Evolutionary conservation across 1,140 invertebrate genomes (phyloP).

Genomic region (Bicyclus anynana): DNA sequence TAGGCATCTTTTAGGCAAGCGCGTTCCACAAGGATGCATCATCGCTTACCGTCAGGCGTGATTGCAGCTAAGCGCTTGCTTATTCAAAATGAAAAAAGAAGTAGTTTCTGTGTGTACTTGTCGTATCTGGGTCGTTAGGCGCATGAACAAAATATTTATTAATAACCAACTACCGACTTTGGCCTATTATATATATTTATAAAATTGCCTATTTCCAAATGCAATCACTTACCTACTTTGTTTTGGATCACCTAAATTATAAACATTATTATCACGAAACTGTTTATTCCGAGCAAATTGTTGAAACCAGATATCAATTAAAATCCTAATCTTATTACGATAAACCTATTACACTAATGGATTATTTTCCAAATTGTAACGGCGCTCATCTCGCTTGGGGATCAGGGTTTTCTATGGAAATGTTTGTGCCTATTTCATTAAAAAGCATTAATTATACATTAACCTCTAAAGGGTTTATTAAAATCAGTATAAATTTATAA

Average conservation of each 20-base stretch:
- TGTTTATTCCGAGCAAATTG: constrained; percentile 7
- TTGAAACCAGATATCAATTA: constrained; percentile 20
- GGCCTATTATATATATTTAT: no score
- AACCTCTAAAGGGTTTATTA: background rate
- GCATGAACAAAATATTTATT: no score
- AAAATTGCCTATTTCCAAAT: background rate
- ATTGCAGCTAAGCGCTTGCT: no score
- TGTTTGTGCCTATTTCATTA: constrained; percentile 14
- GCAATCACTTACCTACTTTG: background rate
- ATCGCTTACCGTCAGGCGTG: no score
- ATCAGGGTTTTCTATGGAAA: constrained; percentile 32
- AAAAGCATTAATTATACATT: background rate
- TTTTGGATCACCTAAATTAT: background rate
- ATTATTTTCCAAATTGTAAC: constrained; percentile 40
- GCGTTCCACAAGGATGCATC: no score
- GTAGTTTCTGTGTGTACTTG: no score
- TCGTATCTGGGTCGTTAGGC: no score
- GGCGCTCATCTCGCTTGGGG: constrained; percentile 33
- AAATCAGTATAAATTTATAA: no score
- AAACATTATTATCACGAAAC: background rate
- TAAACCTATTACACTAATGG: constrained; percentile 35
- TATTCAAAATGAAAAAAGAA: no score
- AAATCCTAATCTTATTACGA: constrained; percentile 21
- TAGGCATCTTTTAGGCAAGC: no score
- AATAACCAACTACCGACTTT: no score